phyloP scores from a whole-genome alignment of 2,888 invertebrate genomes.

The Tridacna gigas region DNA sequence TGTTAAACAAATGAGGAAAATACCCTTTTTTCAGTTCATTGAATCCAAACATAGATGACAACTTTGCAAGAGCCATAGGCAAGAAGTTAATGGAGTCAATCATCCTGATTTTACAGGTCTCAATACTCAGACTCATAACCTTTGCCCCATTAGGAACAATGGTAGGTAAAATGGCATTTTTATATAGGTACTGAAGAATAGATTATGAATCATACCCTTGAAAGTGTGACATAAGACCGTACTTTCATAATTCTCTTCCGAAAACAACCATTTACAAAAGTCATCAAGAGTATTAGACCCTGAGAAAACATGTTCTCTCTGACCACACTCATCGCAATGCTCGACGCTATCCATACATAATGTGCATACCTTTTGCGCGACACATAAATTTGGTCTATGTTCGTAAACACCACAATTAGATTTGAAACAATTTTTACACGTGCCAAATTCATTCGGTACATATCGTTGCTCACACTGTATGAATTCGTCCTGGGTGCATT shows the following conservation, averaged over 20 bases:
- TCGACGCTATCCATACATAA: slow-evolving; percentile 34
- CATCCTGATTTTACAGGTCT: slow-evolving; percentile 40
- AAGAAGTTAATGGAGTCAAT: slow-evolving; percentile 60
- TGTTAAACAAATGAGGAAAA: slow-evolving; percentile 59
- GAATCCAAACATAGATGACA: slow-evolving; percentile 53
- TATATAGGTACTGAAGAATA: slow-evolving; percentile 49
- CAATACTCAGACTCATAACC: slow-evolving; percentile 38
- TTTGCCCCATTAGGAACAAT: slow-evolving; percentile 46
- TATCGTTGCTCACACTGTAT: slow-evolving; percentile 30
- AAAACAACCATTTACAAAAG: slow-evolving; percentile 62
- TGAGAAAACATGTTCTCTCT: no score
- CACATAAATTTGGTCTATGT: no score
- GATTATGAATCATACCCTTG: slow-evolving; percentile 60
- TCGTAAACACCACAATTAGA: no score
- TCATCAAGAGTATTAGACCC: not conserved
- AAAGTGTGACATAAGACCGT: slow-evolving; percentile 58
- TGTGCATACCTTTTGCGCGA: slow-evolving; percentile 48
- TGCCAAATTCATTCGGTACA: no score
- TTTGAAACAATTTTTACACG: no score
- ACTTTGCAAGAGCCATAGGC: slow-evolving; percentile 52
- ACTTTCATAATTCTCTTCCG: slow-evolving; percentile 48
- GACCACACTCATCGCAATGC: no score
- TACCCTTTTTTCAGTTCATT: slow-evolving; percentile 55
- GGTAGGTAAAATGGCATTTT: no score
- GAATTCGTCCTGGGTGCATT: slow-evolving; percentile 44